Conservation (phyloP, 1,140 invertebrate species). For the fruit fly (Drosophila melanogaster) region Release_6_plus_ISO1_MT NC_004354.4:1916001-1916500, state of each 20-base stretch:
- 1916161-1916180: slow-evolving; percentile 48
- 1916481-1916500: neutral
- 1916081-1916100: slow-evolving; percentile 69
- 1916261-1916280: slow-evolving; percentile 32
- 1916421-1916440: neutral
- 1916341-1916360: slow-evolving; percentile 14
- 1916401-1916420: slow-evolving; percentile 1
- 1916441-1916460: neutral
- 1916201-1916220: slow-evolving; percentile 6
- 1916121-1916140: slow-evolving; percentile 77
- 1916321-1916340: slow-evolving; percentile 44
- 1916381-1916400: slow-evolving; percentile 10
- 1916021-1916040: slow-evolving; percentile 71
- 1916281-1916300: slow-evolving; percentile 32
- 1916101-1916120: slow-evolving; percentile 83
- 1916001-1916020: slow-evolving; percentile 29
- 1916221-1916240: slow-evolving; percentile 19
- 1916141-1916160: slow-evolving; percentile 45
- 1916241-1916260: slow-evolving; percentile 34
- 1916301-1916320: slow-evolving; percentile 35
- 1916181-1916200: slow-evolving; percentile 9
- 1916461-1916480: neutral
- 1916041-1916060: slow-evolving; percentile 77
- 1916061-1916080: slow-evolving; percentile 68
- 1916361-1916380: slow-evolving; percentile 19